These are phyloP conservation scores for Bombus haemorrhoidalis DNA, from an alignment of 1,140 invertebrate species.

Conservation along the genomic window DNA sequence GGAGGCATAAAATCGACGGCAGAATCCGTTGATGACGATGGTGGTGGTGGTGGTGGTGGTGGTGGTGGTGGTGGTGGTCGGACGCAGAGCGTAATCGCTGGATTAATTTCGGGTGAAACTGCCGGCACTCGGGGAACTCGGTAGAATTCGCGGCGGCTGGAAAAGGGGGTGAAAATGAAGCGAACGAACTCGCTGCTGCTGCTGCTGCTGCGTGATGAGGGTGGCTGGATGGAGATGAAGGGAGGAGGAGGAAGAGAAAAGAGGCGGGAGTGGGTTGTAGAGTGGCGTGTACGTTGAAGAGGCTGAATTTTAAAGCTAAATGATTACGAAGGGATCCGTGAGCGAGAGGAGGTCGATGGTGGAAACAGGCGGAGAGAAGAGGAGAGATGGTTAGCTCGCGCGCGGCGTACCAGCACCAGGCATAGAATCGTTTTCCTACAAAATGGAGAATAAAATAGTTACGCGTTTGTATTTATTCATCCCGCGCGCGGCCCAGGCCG, in stretches of 20 bases:
- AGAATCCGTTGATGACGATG: not conserved
- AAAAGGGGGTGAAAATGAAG: slow-evolving; percentile 42
- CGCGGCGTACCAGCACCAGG: not conserved
- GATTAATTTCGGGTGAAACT: slow-evolving; percentile 51
- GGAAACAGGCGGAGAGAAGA: not conserved
- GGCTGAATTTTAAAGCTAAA: slow-evolving; percentile 50
- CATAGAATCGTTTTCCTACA: slow-evolving; percentile 38
- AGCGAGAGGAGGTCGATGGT: not conserved
- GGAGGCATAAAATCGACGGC: slow-evolving; percentile 2
- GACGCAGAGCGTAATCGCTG: slow-evolving; percentile 29
- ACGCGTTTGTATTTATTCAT: slow-evolving; percentile 55
- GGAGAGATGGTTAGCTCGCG: slow-evolving; percentile 2
- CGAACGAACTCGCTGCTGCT: slow-evolving; percentile 25
- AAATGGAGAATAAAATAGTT: slow-evolving; percentile 55
- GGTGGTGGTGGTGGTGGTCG: not conserved
- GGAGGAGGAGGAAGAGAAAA: too few species aligned
- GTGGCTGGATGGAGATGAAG: not conserved
- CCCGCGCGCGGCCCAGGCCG: slow-evolving; percentile 6
- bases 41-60: slow-evolving; percentile 3
- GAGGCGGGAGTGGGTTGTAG: not conserved
- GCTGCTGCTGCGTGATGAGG: slow-evolving; percentile 20
- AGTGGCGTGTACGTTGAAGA: slow-evolving; percentile 32
- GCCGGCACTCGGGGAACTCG: slow-evolving; percentile 26
- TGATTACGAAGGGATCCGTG: slow-evolving; percentile 45
- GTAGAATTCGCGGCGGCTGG: slow-evolving; percentile 37